Evolutionary conservation across 1,140 invertebrate genomes (phyloP).

Genomic region (Hirudo medicinalis): DNA sequence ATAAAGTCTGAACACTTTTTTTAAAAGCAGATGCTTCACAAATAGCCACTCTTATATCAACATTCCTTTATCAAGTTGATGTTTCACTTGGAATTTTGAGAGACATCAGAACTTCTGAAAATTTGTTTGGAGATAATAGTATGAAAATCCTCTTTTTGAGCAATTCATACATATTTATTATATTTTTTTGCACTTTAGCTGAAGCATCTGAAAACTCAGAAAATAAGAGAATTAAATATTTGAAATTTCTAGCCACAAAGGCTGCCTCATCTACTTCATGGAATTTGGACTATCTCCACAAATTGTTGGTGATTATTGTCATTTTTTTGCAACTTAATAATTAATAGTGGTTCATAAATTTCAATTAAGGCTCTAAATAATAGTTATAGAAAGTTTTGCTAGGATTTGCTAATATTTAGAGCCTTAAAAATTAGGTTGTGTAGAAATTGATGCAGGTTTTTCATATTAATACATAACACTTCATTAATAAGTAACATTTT

Average conservation of each 20-base stretch:
- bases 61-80: slow-evolving; percentile 5
- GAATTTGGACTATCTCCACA: slow-evolving; percentile 2
- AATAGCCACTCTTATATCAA: slow-evolving; percentile 10
- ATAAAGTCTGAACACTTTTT: no score
- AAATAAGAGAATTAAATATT: not conserved
- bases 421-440: no score
- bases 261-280: not conserved
- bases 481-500: no score
- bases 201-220: not conserved
- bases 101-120: not conserved
- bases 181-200: not conserved
- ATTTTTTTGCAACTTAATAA: no score
- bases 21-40: not conserved
- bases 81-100: not conserved
- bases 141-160: not conserved
- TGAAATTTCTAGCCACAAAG: slow-evolving; percentile 1
- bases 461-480: no score
- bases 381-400: no score
- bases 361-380: no score
- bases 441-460: no score
- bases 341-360: no score
- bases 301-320: not conserved
- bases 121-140: not conserved
- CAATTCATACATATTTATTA: not conserved
- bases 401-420: no score